Evolutionary conservation across 2,888 invertebrate genomes (phyloP).

Genomic region (Lithosia quadra): DNA sequence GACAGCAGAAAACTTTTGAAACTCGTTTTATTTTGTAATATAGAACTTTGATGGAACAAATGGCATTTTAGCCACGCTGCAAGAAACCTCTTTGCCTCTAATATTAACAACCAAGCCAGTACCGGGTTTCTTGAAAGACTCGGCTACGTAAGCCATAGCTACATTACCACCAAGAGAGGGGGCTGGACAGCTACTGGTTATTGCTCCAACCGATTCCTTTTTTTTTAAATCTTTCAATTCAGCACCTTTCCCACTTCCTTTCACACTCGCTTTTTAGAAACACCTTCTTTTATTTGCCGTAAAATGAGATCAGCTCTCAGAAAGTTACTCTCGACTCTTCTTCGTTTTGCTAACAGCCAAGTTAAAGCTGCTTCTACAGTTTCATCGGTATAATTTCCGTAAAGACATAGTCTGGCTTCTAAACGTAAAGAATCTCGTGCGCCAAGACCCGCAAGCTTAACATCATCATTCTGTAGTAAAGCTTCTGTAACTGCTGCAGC

Average conservation of each 20-base stretch:
- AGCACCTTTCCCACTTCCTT: slow-evolving; percentile 89
- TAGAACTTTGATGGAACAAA: slow-evolving; percentile 97
- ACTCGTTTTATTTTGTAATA: slow-evolving; percentile 84
- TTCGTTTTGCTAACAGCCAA: slow-evolving; percentile 94
- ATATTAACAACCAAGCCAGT: slow-evolving; percentile 92
- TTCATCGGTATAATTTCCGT: slow-evolving; percentile 97
- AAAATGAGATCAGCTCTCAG: slow-evolving; percentile 94
- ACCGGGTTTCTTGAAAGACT: slow-evolving; percentile 89
- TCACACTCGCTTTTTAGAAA: slow-evolving; percentile 92
- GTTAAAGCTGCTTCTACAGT: slow-evolving; percentile 94
- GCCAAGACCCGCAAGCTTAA: slow-evolving; percentile 96
- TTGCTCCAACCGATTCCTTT: slow-evolving; percentile 89
- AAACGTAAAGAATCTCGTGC: slow-evolving; percentile 97
- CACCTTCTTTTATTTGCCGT: slow-evolving; percentile 92
- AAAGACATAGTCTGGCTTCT: slow-evolving; percentile 99
- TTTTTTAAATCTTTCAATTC: slow-evolving; percentile 84
- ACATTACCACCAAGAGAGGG: slow-evolving; percentile 96
- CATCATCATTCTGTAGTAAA: slow-evolving; percentile 89
- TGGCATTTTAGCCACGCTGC: slow-evolving; percentile 96
- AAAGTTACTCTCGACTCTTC: slow-evolving; percentile 92
- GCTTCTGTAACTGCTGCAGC: slow-evolving; percentile 89
- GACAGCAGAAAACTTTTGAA: slow-evolving; percentile 94
- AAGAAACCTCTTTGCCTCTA: slow-evolving; percentile 92
- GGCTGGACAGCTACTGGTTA: slow-evolving; percentile 98
- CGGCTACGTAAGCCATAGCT: slow-evolving; percentile 97